These are phyloP conservation scores for Callipepla californica DNA, from an alignment of 2,113 vertebrate species.

Conservation along the genomic window DNA sequence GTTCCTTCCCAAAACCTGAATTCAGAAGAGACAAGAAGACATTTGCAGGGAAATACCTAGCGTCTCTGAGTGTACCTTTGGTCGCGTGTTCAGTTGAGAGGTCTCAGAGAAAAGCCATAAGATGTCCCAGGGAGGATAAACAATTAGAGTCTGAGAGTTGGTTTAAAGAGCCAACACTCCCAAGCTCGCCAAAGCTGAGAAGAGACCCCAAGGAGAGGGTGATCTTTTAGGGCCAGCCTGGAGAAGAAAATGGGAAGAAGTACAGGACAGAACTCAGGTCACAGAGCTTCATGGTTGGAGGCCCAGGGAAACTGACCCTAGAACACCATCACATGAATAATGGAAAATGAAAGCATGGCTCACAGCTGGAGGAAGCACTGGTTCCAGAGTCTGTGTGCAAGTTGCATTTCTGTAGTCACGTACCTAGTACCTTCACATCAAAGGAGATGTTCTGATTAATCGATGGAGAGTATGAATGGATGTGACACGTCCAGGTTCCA, in stretches of 20 bases:
- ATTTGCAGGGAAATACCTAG: background rate
- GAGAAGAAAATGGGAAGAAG: background rate
- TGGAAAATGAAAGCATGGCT: background rate
- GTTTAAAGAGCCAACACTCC: background rate
- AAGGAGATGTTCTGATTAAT: background rate
- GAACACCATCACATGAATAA: background rate
- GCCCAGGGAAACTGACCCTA: background rate
- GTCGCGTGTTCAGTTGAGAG: background rate
- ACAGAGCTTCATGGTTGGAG: background rate
- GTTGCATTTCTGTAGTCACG: background rate
- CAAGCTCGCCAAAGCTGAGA: background rate
- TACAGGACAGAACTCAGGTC: background rate
- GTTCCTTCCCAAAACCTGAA: constrained; percentile 58
- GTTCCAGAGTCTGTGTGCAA: background rate
- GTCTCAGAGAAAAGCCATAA: background rate
- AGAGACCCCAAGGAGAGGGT: background rate
- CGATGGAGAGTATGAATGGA: background rate
- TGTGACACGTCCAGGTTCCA: constrained; percentile 58
- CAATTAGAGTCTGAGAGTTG: background rate
- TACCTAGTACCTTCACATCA: constrained; percentile 74
- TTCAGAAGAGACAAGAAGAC: constrained; percentile 3
- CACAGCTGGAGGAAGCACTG: background rate
- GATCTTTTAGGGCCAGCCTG: background rate
- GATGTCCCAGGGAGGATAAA: background rate
- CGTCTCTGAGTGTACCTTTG: background rate